Evolutionary conservation across 2,113 vertebrate species (phyloP).

Genomic region (Chloropsis hardwickii): DNA sequence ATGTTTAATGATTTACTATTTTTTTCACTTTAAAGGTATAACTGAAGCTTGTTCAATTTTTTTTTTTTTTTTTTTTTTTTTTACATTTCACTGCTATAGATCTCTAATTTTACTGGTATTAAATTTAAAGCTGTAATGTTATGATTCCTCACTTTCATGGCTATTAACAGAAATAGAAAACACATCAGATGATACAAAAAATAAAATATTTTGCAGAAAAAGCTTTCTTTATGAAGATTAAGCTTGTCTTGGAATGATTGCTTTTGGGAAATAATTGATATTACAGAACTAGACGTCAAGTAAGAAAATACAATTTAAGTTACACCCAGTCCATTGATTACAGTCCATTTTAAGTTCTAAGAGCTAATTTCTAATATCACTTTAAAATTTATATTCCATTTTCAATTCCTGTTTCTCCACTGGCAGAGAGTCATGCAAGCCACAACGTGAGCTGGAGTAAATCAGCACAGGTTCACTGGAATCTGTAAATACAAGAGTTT

Average conservation of each 20-base stretch:
- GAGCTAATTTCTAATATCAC: background rate
- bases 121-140: constrained; percentile 23
- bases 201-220: background rate
- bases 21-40: constrained; percentile 26
- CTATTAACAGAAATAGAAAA: constrained; percentile 43
- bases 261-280: background rate
- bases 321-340: background rate
- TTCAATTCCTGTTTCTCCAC: background rate
- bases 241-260: background rate
- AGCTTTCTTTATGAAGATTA: background rate
- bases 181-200: background rate
- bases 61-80: background rate
- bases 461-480: background rate
- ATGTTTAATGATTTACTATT: constrained; percentile 8
- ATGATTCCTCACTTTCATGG: constrained; percentile 31
- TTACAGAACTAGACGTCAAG: background rate
- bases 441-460: background rate
- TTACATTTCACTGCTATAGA: constrained; percentile 35
- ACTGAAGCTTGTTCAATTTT: constrained; percentile 7
- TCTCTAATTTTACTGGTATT: constrained; percentile 47
- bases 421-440: background rate
- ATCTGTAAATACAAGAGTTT: background rate
- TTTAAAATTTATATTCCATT: background rate
- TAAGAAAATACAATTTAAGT: background rate
- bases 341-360: background rate